A percentile compares a stretch with the other conserved stretches of the same genome.
phyloP scores from a whole-genome alignment of 1,140 invertebrate genomes.

The Drosophila sechellia region DNA sequence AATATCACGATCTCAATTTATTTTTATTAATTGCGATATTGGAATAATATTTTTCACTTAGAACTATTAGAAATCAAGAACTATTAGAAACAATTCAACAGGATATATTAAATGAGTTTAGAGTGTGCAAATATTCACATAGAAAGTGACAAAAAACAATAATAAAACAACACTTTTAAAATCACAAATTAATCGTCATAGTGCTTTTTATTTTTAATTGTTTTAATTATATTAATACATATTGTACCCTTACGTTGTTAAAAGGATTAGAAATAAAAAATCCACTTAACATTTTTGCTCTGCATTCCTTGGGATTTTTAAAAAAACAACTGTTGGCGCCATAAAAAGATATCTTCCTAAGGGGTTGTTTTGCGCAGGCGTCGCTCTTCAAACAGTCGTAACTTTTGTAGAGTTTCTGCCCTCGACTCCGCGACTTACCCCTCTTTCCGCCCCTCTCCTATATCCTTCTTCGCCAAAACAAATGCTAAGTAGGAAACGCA shows the following conservation, averaged over 20 bases:
- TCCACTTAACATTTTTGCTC: not conserved
- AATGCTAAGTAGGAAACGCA: slow-evolving; percentile 47
- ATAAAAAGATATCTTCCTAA: slow-evolving; percentile 13
- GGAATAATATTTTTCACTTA: no score
- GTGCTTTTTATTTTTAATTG: not conserved
- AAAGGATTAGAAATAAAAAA: not conserved
- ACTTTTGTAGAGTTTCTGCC: slow-evolving; percentile 59
- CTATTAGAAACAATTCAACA: no score
- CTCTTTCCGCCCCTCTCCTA: not conserved
- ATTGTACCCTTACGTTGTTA: not conserved
- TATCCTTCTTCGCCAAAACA: slow-evolving; percentile 17
- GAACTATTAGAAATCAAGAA: no score
- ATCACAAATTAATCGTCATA: no score
- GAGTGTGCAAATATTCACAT: no score
- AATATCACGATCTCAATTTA: not conserved
- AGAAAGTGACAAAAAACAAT: no score
- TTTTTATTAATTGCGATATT: not conserved
- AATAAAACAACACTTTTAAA: no score
- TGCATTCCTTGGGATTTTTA: slow-evolving; percentile 8
- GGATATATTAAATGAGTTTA: no score
- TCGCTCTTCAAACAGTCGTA: slow-evolving; percentile 51
- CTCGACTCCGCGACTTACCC: not conserved
- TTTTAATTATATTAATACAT: not conserved
- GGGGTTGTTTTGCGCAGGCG: slow-evolving; percentile 55
- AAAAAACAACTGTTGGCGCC: slow-evolving; percentile 52